Conservation (phyloP, 2,888 invertebrate species). For the Merodon equestris region DNA sequence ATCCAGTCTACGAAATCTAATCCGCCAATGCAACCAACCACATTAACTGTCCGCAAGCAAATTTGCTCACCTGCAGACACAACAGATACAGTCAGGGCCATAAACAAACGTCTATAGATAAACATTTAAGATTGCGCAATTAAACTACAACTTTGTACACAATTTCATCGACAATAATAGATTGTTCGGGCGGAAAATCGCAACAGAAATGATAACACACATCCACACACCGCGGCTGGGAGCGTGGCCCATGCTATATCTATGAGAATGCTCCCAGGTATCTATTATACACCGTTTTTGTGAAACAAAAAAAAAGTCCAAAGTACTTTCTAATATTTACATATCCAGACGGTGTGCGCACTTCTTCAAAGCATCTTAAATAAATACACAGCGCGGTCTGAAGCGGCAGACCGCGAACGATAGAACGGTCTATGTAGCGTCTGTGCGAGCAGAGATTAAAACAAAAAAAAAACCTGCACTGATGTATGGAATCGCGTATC, state of each 20-base stretch:
- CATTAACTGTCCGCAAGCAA: constrained; percentile 47
- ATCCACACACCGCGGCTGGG: background rate
- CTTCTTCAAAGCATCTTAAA: constrained; percentile 61
- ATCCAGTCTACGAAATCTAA: too few relatives aligned
- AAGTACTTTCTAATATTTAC: constrained; percentile 60
- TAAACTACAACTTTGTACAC: constrained; percentile 57
- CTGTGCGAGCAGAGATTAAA: too few relatives aligned
- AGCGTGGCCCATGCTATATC: too few relatives aligned
- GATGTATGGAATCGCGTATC: constrained; percentile 40
- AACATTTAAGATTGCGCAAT: constrained; percentile 56
- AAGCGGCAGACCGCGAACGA: too few relatives aligned
- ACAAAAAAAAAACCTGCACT: too few relatives aligned
- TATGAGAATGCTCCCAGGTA: constrained; percentile 21
- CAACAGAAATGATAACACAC: constrained; percentile 34
- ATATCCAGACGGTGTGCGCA: constrained; percentile 63
- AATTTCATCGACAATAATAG: constrained; percentile 46
- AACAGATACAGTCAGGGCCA: background rate
- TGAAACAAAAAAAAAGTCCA: constrained; percentile 12
- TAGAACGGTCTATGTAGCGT: too few relatives aligned
- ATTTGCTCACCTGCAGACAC: background rate
- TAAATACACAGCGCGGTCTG: constrained; percentile 54
- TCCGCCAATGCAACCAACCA: background rate
- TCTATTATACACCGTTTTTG: constrained; percentile 19
- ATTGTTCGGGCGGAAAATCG: constrained; percentile 23
- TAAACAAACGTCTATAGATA: constrained; percentile 18